These are phyloP conservation scores for Frankliniella intonsa DNA, from an alignment of 2,888 invertebrate genomes.

Conservation along the genomic window DNA sequence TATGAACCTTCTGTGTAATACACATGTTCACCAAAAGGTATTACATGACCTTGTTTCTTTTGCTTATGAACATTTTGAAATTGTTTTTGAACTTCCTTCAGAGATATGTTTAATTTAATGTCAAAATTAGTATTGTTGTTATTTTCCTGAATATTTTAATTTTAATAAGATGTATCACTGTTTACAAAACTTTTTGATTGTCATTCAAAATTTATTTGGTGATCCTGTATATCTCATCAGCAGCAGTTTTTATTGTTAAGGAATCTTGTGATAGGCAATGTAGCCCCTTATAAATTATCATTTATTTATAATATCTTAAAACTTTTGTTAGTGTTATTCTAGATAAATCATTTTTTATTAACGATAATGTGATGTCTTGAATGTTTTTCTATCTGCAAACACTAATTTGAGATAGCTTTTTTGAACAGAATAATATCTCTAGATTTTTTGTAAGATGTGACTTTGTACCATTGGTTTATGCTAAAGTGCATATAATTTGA, in stretches of 20 bases:
- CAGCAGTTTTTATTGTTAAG: not conserved
- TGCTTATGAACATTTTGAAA: not conserved
- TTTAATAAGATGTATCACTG: not conserved
- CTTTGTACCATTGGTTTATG: no score
- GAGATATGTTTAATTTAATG: not conserved
- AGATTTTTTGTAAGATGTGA: no score
- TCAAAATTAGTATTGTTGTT: not conserved
- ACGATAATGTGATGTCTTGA: no score
- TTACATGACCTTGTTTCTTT: not conserved
- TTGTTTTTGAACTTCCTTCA: not conserved
- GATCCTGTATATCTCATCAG: not conserved
- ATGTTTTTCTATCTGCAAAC: no score
- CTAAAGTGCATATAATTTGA: not conserved
- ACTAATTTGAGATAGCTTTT: no score
- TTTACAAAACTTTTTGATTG: not conserved
- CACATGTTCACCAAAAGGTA: not conserved
- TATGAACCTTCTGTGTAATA: no score
- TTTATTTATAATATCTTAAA: not conserved
- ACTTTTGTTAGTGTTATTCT: not conserved
- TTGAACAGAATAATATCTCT: no score
- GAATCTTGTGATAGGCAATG: conserved; percentile 20
- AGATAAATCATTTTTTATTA: not conserved
- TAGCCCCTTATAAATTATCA: not conserved
- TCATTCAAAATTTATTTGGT: not conserved
- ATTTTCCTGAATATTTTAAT: not conserved